Evolutionary conservation across 2,113 vertebrate genomes (phyloP), one percentile per base, ranked within the genome.

Genomic region (Hiodon tergisus): DNA sequence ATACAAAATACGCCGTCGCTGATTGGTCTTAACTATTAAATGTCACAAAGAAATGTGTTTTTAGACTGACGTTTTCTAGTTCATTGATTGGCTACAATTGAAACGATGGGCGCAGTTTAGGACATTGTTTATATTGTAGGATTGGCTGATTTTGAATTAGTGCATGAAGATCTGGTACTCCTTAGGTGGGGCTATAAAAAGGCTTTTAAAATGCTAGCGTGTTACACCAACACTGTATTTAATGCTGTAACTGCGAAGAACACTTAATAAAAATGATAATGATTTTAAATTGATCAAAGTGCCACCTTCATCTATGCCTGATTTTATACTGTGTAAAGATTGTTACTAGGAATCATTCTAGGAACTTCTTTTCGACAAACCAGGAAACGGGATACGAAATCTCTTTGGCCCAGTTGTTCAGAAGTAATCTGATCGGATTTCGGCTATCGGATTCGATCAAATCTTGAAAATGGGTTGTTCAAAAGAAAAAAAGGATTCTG

Each of bases 81-180:
- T 50, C 46, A 7, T 75, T 31, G 53, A 74, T 66, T 67, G 53
- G 63, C 46, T 72, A n/a, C 17, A 48, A 6, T 51, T 55, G 48
- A 16, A 74, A n/a, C 9, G 63, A 16, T 67, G 55, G 78, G 79
- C 78, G 82, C 74, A 78, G 63, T 60, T n/a, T 74, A 14, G 48
- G 10, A 48, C 60, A 48, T 80, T 80, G 71, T 81, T 81, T 79
- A 81, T 65, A 52, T 48, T 59, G 53, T 46, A 48, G 78, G 76
- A 79, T 81, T 76, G 82, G 78, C 59, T 72, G 69, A 69, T 63
- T 73, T 78, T 78, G 68, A 79, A 81, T 58, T 50, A 59, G 46
- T 50, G 63, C 9, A 57, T 46, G 14, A 58, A 58, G 67, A 48
- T 2, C 16, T 17, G n/a, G 67, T 50, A 16, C 46, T 71, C 13